phyloP scores from a whole-genome alignment of 2,797 vertebrate species.

The Macropus fuliginosus region DNA sequence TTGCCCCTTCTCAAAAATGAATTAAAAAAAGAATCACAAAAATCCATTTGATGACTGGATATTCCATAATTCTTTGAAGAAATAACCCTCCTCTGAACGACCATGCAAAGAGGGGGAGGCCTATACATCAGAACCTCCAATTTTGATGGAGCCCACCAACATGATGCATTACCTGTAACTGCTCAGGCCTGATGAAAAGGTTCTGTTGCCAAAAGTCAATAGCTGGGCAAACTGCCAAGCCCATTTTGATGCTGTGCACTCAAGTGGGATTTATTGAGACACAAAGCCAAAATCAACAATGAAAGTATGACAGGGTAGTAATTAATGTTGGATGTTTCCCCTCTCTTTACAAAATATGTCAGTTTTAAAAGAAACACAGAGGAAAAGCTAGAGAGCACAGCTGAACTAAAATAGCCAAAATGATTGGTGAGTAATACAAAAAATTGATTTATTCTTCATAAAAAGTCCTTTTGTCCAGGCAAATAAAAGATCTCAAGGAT shows the following conservation, averaged over 20 bases:
- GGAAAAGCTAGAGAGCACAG: not conserved
- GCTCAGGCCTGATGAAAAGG: not conserved
- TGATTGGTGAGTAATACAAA: slow-evolving; percentile 57
- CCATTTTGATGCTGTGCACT: not conserved
- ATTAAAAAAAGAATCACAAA: not conserved
- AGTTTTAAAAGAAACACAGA: slow-evolving; percentile 39
- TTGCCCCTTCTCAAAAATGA: not conserved
- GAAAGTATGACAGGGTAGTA: not conserved
- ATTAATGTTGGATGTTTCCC: not conserved
- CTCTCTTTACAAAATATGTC: not conserved
- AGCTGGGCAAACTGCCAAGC: slow-evolving; percentile 15
- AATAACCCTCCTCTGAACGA: not conserved
- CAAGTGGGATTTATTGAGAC: not conserved
- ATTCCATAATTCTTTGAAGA: not conserved
- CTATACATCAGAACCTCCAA: not conserved
- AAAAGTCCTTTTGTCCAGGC: slow-evolving; percentile 36
- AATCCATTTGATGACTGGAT: not conserved
- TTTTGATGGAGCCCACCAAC: not conserved
- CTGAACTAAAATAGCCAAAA: slow-evolving; percentile 37
- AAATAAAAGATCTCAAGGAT: slow-evolving; percentile 28
- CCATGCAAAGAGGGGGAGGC: not conserved
- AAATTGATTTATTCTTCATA: slow-evolving; percentile 26
- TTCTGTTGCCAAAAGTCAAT: not conserved
- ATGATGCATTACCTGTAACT: not conserved
- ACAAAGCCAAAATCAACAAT: not conserved